Conservation (phyloP, 2,888 invertebrate species). For the Koerneria pararmatus region DNA sequence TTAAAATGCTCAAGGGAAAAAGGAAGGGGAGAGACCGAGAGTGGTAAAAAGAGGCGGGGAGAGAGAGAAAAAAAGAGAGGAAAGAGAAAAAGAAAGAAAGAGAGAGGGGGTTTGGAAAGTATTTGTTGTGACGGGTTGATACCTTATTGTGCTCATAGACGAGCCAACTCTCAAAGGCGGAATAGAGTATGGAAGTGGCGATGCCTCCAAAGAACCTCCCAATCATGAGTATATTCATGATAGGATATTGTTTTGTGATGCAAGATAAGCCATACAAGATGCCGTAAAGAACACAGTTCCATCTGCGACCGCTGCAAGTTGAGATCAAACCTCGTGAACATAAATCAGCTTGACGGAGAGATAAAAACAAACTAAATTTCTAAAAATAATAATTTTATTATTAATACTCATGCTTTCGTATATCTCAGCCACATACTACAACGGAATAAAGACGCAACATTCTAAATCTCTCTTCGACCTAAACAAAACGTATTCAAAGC, state of each 20-base stretch:
- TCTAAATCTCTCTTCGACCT: too few species aligned
- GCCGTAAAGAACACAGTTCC: slow-evolving; percentile 64
- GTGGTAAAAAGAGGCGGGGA: not conserved
- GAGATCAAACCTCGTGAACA: too few species aligned
- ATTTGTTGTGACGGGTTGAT: too few species aligned
- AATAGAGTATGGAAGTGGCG: slow-evolving; percentile 65
- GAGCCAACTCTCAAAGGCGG: slow-evolving; percentile 65
- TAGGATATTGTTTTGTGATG: slow-evolving; percentile 65
- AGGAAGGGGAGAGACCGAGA: not conserved
- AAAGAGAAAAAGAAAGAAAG: not conserved
- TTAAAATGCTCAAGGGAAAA: not conserved
- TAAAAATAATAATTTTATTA: too few species aligned
- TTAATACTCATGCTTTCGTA: too few species aligned
- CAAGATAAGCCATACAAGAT: slow-evolving; percentile 63
- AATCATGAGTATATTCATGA: slow-evolving; percentile 62
- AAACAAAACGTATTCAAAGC: too few species aligned
- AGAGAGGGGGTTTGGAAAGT: too few species aligned
- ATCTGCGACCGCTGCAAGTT: slow-evolving; percentile 62
- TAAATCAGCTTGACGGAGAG: too few species aligned
- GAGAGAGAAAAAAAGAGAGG: not conserved
- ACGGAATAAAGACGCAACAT: too few species aligned
- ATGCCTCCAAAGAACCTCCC: slow-evolving; percentile 63
- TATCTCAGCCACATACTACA: too few species aligned
- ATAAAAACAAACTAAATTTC: too few species aligned
- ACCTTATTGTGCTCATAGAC: slow-evolving; percentile 64